Base-by-base conservation (phyloP, 2,888 invertebrate species). In the Agonopterix subpropinquella region DNA sequence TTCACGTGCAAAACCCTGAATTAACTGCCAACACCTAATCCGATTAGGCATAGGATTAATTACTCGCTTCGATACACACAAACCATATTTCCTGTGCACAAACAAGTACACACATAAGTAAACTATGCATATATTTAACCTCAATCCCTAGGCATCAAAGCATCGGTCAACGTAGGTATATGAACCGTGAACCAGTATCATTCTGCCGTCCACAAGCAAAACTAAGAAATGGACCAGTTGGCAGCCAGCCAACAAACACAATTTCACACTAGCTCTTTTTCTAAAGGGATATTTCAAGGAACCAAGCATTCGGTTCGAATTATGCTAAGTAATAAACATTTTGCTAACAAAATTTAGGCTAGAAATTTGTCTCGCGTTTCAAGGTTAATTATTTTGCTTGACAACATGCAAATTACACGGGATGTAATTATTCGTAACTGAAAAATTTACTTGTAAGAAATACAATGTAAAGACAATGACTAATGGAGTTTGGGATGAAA, bases 131-230 rank as follows among this genome's bases (percentile, higher is more conserved):
- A 70, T 69, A 71, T 78, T 75, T 80, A 82, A 80, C 79, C 81
- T 78, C 77, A 70, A 80, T 82, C 73, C 67, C 69, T 65, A 67
- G 68, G 79, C 77, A 73, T 81, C 78, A 80, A 81, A 82, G 81
- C 75, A 72, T 73, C 70, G 73, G 77, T 76, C 79, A 69, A 70
- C 69, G 79, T 69, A 70, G 68, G 70, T 73, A 80, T 73, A 80
- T 75, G 83, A 83, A 79, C 80, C 80, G 79, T 80, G 81, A 81
- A 83, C 81, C 66, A 75, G 75, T 75, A 84, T 81, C 80, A 78
- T 76, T 78, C 70, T 70, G 61, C 64, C 71, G 69, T 73, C 65
- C 67, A 69, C 72, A 51, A 64, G 61, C 57, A 64, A 68, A 71
- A 62, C 73, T 73, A 66, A 77, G 80, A 85, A 82, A 83, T 79